Evolutionary conservation across 2,113 vertebrate genomes (phyloP), one percentile per base, ranked within the genome.

Genomic region (Microcebus lehilahytsara): DNA sequence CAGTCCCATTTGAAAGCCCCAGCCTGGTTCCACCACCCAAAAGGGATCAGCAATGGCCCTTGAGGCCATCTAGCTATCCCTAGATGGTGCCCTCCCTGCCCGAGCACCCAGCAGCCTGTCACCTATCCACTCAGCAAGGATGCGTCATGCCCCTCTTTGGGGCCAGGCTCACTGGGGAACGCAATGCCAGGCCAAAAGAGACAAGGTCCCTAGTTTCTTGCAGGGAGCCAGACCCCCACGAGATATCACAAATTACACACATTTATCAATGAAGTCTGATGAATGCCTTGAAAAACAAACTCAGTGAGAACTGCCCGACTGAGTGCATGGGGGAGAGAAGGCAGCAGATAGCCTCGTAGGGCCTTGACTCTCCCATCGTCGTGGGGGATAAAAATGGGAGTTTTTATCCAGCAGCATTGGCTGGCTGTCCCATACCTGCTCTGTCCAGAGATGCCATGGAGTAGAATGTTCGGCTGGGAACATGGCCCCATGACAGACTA

Each of bases 281-380:
- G 12, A 53, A 40, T 75, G 77, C 53, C 7, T 14, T 62, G 16
- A 17, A 75, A 84, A 58, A 74, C 17, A n/a, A 62, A 40, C 11
- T 80, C n/a, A 6, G 42, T 27, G 46, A 62, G 51, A 49, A 30
- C 6, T 2, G 16, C 16, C 46, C 34, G 12, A 83, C 51, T 60
- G 3, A 75, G 58, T 6, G 5, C 0, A 0, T 6, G 4, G 4
- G 60, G 46, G 53, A 30, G 37, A 49, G 30, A 7, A 23, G 22
- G 6, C 2, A 16, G 72, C 34, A 3, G 1, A 8, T 22, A 34
- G 51, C 34, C n/a, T 42, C 9, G 1, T 0, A 64, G 53, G 25
- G 14, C 78, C 78, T 84, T 3, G 19, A 2, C 8, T 30, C 51
- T 64, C 46, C 10, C 27, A 5, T 40, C 32, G 7, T 71, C 27